Evolutionary conservation across 2,797 vertebrate species (phyloP), one percentile per base, ranked within the genome.

Genomic region (Sebastes iracundus): DNA sequence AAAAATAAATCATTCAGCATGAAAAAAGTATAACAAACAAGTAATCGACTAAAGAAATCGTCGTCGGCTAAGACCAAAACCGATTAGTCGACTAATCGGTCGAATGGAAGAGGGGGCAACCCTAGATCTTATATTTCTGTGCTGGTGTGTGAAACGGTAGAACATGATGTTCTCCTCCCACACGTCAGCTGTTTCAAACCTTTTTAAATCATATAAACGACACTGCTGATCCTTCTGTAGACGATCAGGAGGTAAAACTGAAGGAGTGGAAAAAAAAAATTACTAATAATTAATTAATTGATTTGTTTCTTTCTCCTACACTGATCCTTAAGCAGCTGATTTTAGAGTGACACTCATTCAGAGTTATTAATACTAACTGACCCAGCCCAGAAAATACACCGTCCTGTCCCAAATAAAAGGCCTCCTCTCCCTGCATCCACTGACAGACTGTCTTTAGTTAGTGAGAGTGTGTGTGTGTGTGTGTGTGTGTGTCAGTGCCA

Each of bases 301-400:
- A 16, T 56, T 18, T 25, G 23, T 46, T 9, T 25, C 14, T 20
- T n/a, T 71, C 46, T 58, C 16, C 25, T 66, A 13, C 53, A 16
- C 30, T 22, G 53, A 12, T 77, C 46, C 22, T 71, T 13, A n/a
- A 76, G 55, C 72, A 74, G 78, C 83, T 84, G 69, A 56, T 88
- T 87, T 87, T 72, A 74, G 81, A 81, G 64, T 75, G 82, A 86
- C 86, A 88, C 82, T 76, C 80, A 80, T 80, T 85, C 61, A 53
- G 61, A 74, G 89, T 85, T 92, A 93, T 88, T 91, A 92, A 91
- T 90, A 92, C 35, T 11, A 72, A 78, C 59, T 81, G 79, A 87
- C 86, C 88, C 83, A 80, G 80, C 82, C 58, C 87, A 84, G 87
- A 91, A 90, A 91, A 70, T 74, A 81, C 83, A 62, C 30, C 4